Percentiles rank a stretch among this genome's conserved stretches.
phyloP scores from a whole-genome alignment of 2,888 invertebrate species.

The Encarsia formosa region DNA sequence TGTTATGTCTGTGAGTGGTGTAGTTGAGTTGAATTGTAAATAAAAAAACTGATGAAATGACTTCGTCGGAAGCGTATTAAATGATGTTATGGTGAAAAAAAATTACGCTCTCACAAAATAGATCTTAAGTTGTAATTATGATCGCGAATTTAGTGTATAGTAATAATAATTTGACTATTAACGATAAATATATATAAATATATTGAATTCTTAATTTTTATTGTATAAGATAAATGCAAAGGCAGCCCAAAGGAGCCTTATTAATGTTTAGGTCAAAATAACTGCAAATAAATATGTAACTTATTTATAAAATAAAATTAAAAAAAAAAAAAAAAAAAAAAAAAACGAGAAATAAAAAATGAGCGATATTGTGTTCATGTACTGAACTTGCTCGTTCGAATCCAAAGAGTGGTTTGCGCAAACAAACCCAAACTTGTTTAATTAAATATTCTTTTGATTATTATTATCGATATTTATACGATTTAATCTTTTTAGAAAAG shows the following conservation, averaged over 20 bases:
- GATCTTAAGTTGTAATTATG: slow-evolving; percentile 23
- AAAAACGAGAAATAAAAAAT: neutral
- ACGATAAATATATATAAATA: too few species aligned
- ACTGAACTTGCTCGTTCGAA: slow-evolving; percentile 12
- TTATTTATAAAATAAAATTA: slow-evolving; percentile 3
- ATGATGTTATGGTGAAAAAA: slow-evolving; percentile 8
- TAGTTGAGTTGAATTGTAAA: slow-evolving; percentile 12
- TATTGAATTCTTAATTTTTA: too few species aligned
- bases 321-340: neutral
- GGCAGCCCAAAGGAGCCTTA: slow-evolving; percentile 29
- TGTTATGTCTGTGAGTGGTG: slow-evolving; percentile 16
- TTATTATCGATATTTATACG: neutral
- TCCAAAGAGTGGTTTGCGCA: slow-evolving; percentile 25
- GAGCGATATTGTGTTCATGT: neutral
- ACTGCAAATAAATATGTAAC: slow-evolving; percentile 8
- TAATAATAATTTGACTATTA: neutral
- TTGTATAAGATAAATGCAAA: slow-evolving; percentile 7
- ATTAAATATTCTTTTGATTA: slow-evolving; percentile 1
- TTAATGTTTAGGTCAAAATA: slow-evolving; percentile 24
- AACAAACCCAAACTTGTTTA: slow-evolving; percentile 6
- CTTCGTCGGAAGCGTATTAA: slow-evolving; percentile 7
- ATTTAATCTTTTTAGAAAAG: slow-evolving; percentile 2
- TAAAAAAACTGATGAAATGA: slow-evolving; percentile 9
- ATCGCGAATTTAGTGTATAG: neutral
- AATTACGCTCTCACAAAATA: slow-evolving; percentile 11